Percentiles rank a stretch among this genome's conserved stretches.
These are phyloP conservation scores for Notothenia rossii DNA, from an alignment of 2,113 vertebrate genomes.

Conservation along the genomic window DNA sequence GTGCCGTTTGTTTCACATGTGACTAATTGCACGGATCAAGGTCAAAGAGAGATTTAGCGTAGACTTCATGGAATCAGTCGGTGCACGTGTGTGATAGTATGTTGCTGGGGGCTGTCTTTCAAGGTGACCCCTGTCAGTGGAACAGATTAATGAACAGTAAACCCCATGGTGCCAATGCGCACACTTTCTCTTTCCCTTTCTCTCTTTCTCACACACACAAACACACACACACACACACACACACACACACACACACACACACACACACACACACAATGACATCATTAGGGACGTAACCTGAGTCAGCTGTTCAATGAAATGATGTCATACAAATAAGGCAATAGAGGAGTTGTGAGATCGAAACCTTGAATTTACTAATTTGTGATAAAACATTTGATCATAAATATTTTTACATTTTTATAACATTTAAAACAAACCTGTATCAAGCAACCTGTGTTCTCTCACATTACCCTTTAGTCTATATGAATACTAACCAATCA, in stretches of 20 bases:
- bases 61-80: slow-evolving; percentile 20
- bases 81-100: slow-evolving; percentile 33
- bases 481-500: slow-evolving; percentile 19
- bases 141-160: slow-evolving; percentile 75
- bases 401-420: background rate
- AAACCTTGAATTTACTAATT: slow-evolving; percentile 2
- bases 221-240: background rate
- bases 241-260: slow-evolving; percentile 6
- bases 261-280: background rate
- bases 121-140: slow-evolving; percentile 73
- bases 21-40: slow-evolving; percentile 37
- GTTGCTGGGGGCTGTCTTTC: slow-evolving; percentile 55
- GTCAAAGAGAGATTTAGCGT: slow-evolving; percentile 24
- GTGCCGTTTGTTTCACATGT: background rate
- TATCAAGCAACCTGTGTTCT: background rate
- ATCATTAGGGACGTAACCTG: slow-evolving; percentile 54
- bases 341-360: background rate
- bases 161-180: slow-evolving; percentile 42
- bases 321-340: slow-evolving; percentile 22
- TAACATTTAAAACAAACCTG: background rate
- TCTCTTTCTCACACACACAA: background rate
- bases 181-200: slow-evolving; percentile 3
- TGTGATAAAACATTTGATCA: no score
- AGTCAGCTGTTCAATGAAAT: slow-evolving; percentile 49
- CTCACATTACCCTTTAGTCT: background rate